Base-by-base conservation (phyloP, 2,113 vertebrate genomes). In the Pseudolaguvia tuberculata region DNA sequence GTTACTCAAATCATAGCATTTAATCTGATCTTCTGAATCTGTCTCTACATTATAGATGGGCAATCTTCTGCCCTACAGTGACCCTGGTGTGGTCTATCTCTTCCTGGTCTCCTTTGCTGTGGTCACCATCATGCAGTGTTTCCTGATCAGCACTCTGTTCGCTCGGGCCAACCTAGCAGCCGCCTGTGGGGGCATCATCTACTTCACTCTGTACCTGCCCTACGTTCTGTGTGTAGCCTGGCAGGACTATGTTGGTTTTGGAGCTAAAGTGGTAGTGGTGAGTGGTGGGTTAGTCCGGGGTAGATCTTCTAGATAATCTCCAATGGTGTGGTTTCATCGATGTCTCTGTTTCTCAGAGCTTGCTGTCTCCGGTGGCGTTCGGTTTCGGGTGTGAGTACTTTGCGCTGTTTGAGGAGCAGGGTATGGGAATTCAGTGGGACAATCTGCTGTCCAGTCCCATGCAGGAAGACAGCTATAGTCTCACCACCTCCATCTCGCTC, bases 101-200 rank as follows among this genome's bases (percentile, higher is more conserved):
- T 99, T 98, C 86, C 89, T 99, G 78, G 92, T 91, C 0, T 89
- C 95, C 67, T 99, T 98, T 0, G 97, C 84, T 0, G 50, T 94
- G 14, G 97, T 98, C 56, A 99, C 97, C 85, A 97, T 99, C 86
- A 90, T 94, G 83, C 96, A 99, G 87, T 99, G 97, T 83, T 99
- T 99, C 85, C 90, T 99, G 73, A 98, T 99, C 87, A 99, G 94
- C 87, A 99, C 97, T 0, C 55, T 98, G 58, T 99, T 99, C 88
- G 97, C 96, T 51, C 93, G 94, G 14, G 94, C 97, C 80, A 99
- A 98, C 88, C 76, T 98, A 85, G 95, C 97, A 2, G 94, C 97
- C 0, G 97, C 97, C 72, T 98, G 95, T 9, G 96, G 96, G 0
- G 97, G 97, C 62, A 96, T 99, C 84, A 93, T 99, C 79, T 99